Evolutionary conservation across 2,797 vertebrate species (phyloP), one percentile per base, ranked within the genome.

Genomic region (Micrastur ruficollis): DNA sequence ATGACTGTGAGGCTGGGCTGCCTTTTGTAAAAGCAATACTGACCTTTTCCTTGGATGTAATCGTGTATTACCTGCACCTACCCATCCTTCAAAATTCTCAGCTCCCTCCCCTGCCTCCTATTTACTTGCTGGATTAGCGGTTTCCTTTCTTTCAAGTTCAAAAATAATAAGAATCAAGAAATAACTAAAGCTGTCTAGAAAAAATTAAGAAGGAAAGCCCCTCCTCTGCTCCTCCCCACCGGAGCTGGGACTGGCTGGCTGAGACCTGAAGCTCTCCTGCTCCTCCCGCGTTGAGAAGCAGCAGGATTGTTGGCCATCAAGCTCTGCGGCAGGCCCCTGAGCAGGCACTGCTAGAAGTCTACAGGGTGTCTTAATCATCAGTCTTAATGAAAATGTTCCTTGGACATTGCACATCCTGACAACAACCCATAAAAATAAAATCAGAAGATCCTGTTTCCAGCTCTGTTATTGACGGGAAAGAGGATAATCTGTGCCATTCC

Each of bases 31-130:
- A 66, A 70, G 59, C 31, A 50, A 3, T 1, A n/a, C 18, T 26
- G 38, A 25, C 49, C 25, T 87, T 80, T 59, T 38, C 23, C 49
- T 55, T 67, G 40, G 12, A n/a, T 59, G 17, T 16, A 63, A 50
- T 34, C 0, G 0, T 14, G 13, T 42, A 9, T 44, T 63, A 50
- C 31, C 4, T 5, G 31, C n/a, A 40, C 36, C 34, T 40, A 36
- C 27, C 49, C 62, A 49, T 15, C 20, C 20, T 72, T 67, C 62
- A 29, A n/a, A 65, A 36, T 36, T 31, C 49, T 79, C 74, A 56
- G 13, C 46, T 89, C 40, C 1, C 0, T 47, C 20, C 7, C 3
- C 20, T 56, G 34, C 22, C 18, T 63, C 63, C 40, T 50, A 3
- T 31, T 74, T 44, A 22, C 22, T 47, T 26, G 25, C 22, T 79